A percentile compares a stretch with the other conserved stretches of the same genome.
Conservation (phyloP, 2,888 invertebrate genomes). For the Cerastoderma edule region DNA sequence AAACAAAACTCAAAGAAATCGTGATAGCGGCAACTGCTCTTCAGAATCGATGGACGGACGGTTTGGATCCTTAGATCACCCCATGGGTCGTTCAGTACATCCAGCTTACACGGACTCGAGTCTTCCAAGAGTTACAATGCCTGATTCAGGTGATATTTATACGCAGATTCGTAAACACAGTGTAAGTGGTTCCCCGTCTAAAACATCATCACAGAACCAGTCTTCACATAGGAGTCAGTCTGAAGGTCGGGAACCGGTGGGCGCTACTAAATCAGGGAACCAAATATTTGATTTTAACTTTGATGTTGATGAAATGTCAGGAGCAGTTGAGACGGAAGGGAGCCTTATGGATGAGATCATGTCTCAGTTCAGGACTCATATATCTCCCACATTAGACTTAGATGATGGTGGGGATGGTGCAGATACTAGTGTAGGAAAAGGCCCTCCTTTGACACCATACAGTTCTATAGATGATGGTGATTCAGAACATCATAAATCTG, state of each 20-base stretch:
- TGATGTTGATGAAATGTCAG: conserved; percentile 6
- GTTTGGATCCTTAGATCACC: conserved; percentile 34
- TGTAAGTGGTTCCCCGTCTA: background rate
- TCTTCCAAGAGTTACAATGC: conserved; percentile 46
- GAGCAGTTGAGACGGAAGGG: conserved; percentile 29
- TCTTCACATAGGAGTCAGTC: background rate
- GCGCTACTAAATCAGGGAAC: background rate
- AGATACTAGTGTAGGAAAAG: background rate
- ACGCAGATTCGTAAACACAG: conserved; percentile 52
- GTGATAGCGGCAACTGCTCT: conserved; percentile 60
- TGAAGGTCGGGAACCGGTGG: conserved; percentile 7
- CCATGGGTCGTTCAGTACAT: conserved; percentile 13
- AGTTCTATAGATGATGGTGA: background rate
- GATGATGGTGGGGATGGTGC: background rate
- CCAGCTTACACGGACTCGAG: conserved; percentile 43
- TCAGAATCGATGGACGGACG: conserved; percentile 48
- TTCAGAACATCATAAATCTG: background rate
- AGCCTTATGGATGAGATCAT: conserved; percentile 65
- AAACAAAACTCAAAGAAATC: conserved; percentile 18
- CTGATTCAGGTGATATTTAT: conserved; percentile 62
- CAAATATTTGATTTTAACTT: conserved; percentile 42
- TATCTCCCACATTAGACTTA: background rate
- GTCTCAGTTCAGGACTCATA: conserved; percentile 53
- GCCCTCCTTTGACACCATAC: background rate
- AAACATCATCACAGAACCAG: background rate